Evolutionary conservation across 2,888 invertebrate species (phyloP), one percentile per base, ranked within the genome.

Genomic region (Xestia rhomboidea): DNA sequence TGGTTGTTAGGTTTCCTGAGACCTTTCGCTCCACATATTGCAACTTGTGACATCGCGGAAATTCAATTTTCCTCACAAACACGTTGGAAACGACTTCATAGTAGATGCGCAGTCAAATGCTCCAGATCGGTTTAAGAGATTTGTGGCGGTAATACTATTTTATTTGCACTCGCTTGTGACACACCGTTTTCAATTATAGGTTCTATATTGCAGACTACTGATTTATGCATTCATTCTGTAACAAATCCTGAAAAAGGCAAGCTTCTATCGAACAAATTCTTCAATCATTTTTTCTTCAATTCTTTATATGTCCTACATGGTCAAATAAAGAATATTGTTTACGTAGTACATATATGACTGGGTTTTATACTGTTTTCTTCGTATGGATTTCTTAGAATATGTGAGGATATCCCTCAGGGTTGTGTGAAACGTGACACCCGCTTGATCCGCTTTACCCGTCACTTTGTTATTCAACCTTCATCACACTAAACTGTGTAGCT

Each of bases 11-110:
- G 73, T 81, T 81, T 73, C 72, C 71, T 63, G 64, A 44, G 80
- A 80, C 74, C 81, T 82, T 80, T 81, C 38, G 84, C 84, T 81
- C 78, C 82, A 89, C 86, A 89, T 89, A 87, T 90, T 86, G 82
- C 81, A 77, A 78, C 54, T 71, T 81, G 67, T 87, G 91, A 90
- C 90, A 87, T 83, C 73, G 82, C 87, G 91, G 92, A 91, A 91
- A 92, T 93, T 92, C 88, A 86, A 89, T 91, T 90, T 86, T 75
- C 44, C 81, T 82, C 81, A 77, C 84, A 79, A 79, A 83, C 79
- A 80, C 79, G 46, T 75, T 80, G 63, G 64, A 69, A 77, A 71
- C 38, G 44, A 76, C 63, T 70, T 60, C 38, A 81, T 83, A 82
- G 71, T 77, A 73, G 81, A 82, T 74, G 67, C 57, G 60, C 75